Conservation (phyloP, 2,888 invertebrate genomes). For the Phasia obesa region DNA sequence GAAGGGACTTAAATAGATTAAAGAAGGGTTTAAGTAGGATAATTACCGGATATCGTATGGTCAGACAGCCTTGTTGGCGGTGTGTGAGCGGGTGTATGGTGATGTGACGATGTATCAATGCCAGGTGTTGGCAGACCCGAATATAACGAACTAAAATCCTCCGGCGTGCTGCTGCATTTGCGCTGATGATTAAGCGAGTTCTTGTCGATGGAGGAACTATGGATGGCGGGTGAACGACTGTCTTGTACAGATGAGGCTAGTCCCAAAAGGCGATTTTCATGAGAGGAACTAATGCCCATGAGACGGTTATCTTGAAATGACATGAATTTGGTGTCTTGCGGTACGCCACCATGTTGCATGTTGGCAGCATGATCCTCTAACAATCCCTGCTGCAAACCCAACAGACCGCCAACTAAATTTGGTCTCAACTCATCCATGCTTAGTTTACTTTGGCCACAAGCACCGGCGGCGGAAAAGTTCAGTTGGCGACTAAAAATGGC, state of each 20-base stretch:
- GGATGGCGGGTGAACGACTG: conserved; percentile 82
- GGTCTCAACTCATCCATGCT: conserved; percentile 93
- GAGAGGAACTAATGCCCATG: conserved; percentile 81
- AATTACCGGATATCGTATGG: conserved; percentile 86
- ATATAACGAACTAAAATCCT: conserved; percentile 94
- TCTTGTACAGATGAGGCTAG: conserved; percentile 83
- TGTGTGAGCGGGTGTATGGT: conserved; percentile 88
- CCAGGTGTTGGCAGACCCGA: conserved; percentile 84
- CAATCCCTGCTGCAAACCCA: conserved; percentile 90
- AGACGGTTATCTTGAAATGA: conserved; percentile 83
- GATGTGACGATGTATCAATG: conserved; percentile 84
- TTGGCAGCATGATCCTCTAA: conserved; percentile 89
- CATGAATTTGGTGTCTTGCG: conserved; percentile 83
- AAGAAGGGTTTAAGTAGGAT: conserved; percentile 63
- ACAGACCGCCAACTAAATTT: conserved; percentile 89
- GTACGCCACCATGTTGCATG: conserved; percentile 81
- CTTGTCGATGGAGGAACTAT: conserved; percentile 83
- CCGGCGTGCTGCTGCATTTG: conserved; percentile 93
- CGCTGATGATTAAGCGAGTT: conserved; percentile 83
- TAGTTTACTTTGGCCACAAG: conserved; percentile 89
- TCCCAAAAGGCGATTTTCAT: conserved; percentile 82
- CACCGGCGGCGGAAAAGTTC: conserved; percentile 87
- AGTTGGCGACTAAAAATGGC: conserved; percentile 95
- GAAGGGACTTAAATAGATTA: conserved; percentile 34
- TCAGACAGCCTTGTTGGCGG: conserved; percentile 85